Base-by-base conservation (phyloP, 2,888 invertebrate species). In the Hipparchia sbordonii region DNA sequence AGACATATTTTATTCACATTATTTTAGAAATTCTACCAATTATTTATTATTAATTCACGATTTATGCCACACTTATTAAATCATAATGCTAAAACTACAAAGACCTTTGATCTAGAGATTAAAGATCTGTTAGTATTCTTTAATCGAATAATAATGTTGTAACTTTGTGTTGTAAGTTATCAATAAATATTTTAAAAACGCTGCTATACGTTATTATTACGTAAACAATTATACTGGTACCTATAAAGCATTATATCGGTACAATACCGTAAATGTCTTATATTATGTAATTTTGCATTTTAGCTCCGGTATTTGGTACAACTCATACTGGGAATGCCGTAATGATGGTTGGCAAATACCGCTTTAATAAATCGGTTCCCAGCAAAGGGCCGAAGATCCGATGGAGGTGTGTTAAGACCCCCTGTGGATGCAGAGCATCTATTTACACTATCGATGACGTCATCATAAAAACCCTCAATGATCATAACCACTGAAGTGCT, bases 321-420 rank as follows among this genome's bases (percentile, higher is more conserved):
- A 83, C 81, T 6, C 80, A 76, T 2, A 69, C 70, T 48, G 85
- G 87, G 2, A 86, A 84, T 67, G 82, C 81, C 1, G 81, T 85
- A 6, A 79, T 88, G 10, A 54, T 80, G 9, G 46, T 84, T 13
- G 82, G 85, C 2, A 70, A 72, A 3, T 79, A 87, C 74, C 81
- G 86, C 0, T 87, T 83, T 76, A 82, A 84, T 66, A 78, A 81
- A 5, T 76, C 78, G 12, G 80, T 68, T 13, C 74, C 72, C n/a
- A 79, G 77, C 73, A 83, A 81, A 48, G 84, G 82, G 0, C 77
- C 81, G 6, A 79, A 79, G 65, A 76, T 78, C 3, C 76, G 84
- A 0, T 88, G 87, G 87, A 75, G 73, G 2, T 89, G 87, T 59
- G 76, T 79, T 13, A 81, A 77, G 67, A 78, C 74, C 7, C 77